These are phyloP conservation scores for Oreortyx pictus DNA, from an alignment of 2,797 vertebrate genomes.

Conservation along the genomic window DNA sequence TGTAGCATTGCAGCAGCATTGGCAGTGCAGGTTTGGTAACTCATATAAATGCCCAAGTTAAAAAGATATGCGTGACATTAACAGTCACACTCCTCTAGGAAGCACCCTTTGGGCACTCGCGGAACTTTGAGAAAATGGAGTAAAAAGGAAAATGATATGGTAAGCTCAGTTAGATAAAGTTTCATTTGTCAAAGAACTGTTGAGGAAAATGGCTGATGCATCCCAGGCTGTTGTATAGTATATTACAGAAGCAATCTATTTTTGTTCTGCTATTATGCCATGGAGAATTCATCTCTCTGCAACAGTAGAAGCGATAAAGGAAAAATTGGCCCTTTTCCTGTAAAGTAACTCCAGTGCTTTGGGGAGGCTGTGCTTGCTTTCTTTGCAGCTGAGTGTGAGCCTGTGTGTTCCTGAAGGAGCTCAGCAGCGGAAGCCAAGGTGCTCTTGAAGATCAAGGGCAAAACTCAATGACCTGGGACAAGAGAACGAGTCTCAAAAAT, in stretches of 20 bases:
- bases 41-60: not conserved
- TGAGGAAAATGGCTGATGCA: slow-evolving; percentile 27
- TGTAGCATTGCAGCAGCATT: not conserved
- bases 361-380: not conserved
- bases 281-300: slow-evolving; percentile 60
- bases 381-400: not conserved
- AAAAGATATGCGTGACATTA: not conserved
- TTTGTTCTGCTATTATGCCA: slow-evolving; percentile 55
- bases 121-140: not conserved
- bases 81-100: fast-evolving
- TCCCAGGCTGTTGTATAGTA: slow-evolving; percentile 36
- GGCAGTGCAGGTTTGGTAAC: not conserved
- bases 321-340: slow-evolving; percentile 50
- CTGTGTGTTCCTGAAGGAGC: not conserved
- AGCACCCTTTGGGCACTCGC: not conserved
- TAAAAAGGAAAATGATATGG: not conserved
- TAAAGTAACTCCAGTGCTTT: slow-evolving; percentile 32
- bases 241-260: slow-evolving; percentile 60
- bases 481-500: not conserved
- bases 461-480: slow-evolving; percentile 4
- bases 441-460: slow-evolving; percentile 30
- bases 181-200: slow-evolving; percentile 38
- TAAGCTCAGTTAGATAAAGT: slow-evolving; percentile 29
- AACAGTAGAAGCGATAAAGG: slow-evolving; percentile 33
- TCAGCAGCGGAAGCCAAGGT: not conserved